Conservation (phyloP, 2,888 invertebrate species). For the Sinelater perroti region DNA sequence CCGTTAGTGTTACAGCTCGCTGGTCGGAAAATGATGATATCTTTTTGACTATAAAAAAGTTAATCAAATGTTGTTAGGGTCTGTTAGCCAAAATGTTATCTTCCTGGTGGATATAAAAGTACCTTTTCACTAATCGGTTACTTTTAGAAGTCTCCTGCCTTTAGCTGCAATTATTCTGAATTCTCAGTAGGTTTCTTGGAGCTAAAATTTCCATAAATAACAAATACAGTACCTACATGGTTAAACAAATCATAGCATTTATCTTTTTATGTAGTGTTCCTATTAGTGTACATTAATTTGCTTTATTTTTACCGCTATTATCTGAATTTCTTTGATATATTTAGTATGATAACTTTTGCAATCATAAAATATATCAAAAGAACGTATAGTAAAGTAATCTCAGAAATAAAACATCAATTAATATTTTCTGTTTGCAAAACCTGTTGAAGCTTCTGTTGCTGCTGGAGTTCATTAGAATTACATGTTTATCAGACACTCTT, state of each 20-base stretch:
- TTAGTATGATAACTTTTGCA: neutral
- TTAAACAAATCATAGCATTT: neutral
- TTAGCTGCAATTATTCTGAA: neutral
- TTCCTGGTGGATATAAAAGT: neutral
- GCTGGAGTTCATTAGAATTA: neutral
- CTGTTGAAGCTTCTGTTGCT: neutral
- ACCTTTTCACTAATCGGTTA: neutral
- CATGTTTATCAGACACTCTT: neutral
- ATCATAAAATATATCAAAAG: neutral
- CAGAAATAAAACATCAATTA: neutral
- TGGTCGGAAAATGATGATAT: neutral
- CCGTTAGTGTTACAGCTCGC: neutral
- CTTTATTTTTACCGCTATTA: neutral
- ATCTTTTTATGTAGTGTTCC: no score
- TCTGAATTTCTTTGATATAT: neutral
- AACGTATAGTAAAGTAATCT: neutral
- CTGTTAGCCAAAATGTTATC: no score
- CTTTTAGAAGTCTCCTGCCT: neutral
- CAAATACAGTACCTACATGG: neutral
- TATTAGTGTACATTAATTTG: neutral
- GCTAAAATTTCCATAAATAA: neutral
- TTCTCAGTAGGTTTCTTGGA: neutral
- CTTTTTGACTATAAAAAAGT: neutral
- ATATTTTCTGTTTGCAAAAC: neutral
- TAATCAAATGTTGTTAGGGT: no score